Evolutionary conservation across 2,113 vertebrate genomes (phyloP).

Genomic region (Brachyistius frenatus): DNA sequence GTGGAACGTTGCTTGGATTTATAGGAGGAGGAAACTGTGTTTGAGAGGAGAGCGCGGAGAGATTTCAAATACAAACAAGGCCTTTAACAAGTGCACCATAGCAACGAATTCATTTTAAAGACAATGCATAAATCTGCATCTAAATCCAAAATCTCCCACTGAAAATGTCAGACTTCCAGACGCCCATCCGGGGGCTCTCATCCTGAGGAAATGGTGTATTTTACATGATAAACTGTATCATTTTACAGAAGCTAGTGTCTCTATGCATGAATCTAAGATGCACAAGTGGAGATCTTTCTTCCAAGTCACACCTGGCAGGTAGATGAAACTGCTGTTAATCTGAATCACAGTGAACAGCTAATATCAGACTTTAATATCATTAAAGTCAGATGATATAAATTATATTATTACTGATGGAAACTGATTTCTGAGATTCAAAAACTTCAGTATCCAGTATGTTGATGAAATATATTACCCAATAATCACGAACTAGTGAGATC

Average conservation of each 20-base stretch:
- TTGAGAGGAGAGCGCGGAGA: slow-evolving; percentile 25
- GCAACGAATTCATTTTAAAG: slow-evolving; percentile 73
- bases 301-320: neutral
- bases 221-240: slow-evolving; percentile 72
- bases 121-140: slow-evolving; percentile 83
- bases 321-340: neutral
- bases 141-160: slow-evolving; percentile 69
- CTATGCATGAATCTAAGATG: slow-evolving; percentile 35
- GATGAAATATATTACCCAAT: no score
- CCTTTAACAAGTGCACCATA: slow-evolving; percentile 65
- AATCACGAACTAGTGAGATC: no score
- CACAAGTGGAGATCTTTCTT: neutral
- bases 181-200: slow-evolving; percentile 24
- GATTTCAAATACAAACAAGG: slow-evolving; percentile 69
- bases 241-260: slow-evolving; percentile 40
- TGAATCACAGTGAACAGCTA: neutral
- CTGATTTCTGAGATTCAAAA: no score
- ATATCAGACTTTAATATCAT: no score
- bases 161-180: slow-evolving; percentile 65
- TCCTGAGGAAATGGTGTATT: slow-evolving; percentile 63
- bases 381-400: no score
- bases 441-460: no score
- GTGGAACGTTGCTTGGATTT: slow-evolving; percentile 23
- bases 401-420: no score
- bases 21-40: slow-evolving; percentile 22